Conservation (phyloP, 1,140 invertebrate genomes). For the Nephila pilipes region DNA sequence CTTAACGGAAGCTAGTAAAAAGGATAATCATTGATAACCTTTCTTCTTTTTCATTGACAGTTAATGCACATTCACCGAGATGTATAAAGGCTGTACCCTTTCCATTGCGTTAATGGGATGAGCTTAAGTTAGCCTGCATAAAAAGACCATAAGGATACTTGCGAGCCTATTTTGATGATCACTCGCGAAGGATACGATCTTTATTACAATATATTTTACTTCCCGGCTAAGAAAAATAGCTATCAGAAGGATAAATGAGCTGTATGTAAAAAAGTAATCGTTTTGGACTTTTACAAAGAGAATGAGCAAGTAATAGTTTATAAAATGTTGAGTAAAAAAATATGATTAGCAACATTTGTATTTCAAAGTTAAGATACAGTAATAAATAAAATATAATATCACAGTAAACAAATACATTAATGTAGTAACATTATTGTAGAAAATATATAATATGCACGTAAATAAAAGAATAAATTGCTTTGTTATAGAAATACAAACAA, state of each 20-base stretch:
- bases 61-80: not conserved
- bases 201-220: not conserved
- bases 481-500: too few relatives aligned
- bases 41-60: not conserved
- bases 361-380: too few relatives aligned
- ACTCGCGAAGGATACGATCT: not conserved
- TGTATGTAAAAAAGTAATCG: not conserved
- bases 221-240: not conserved
- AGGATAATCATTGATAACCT: not conserved
- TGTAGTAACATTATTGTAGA: too few relatives aligned
- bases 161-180: not conserved
- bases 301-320: too few relatives aligned
- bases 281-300: too few relatives aligned
- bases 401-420: too few relatives aligned
- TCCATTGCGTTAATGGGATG: not conserved
- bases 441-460: too few relatives aligned
- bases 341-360: too few relatives aligned
- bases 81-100: not conserved
- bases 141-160: not conserved
- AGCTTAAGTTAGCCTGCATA: not conserved
- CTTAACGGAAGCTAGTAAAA: not conserved
- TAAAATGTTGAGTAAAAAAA: too few relatives aligned
- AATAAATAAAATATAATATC: too few relatives aligned
- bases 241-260: not conserved
- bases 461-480: too few relatives aligned